Conservation (phyloP, 2,797 vertebrate genomes). For the Balearica regulorum region DNA sequence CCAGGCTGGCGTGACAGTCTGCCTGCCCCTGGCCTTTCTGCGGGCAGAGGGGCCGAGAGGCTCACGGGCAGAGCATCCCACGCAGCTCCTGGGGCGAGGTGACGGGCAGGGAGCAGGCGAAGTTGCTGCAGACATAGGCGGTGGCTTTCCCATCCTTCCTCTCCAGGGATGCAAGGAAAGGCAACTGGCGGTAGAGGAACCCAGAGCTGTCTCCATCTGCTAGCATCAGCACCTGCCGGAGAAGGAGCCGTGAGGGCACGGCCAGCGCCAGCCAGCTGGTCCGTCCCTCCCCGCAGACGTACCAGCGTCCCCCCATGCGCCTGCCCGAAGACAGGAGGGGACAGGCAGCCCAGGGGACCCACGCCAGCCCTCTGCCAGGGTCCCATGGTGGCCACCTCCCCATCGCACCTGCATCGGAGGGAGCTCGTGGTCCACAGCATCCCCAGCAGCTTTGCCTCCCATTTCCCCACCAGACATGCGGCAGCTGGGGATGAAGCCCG, state of each 20-base stretch:
- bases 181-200: slow-evolving; percentile 82
- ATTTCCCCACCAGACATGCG: neutral
- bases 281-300: neutral
- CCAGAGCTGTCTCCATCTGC: slow-evolving; percentile 74
- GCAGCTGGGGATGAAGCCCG: neutral
- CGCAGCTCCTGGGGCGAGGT: slow-evolving; percentile 84
- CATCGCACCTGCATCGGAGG: accelerated
- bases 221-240: slow-evolving; percentile 84
- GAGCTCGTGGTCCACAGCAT: accelerated
- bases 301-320: accelerated
- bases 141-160: slow-evolving; percentile 78
- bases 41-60: neutral
- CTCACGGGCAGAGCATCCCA: slow-evolving; percentile 77
- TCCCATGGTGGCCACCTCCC: neutral
- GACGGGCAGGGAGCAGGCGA: slow-evolving; percentile 85
- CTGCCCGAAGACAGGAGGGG: neutral
- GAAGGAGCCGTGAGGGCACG: neutral
- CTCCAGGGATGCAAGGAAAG: slow-evolving; percentile 80
- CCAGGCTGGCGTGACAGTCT: too few relatives aligned
- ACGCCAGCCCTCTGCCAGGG: neutral
- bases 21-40: neutral
- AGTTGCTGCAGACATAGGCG: slow-evolving; percentile 88
- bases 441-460: neutral
- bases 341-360: neutral
- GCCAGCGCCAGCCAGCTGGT: neutral